phyloP scores from a whole-genome alignment of 2,888 invertebrate species.

The Thyatira batis region DNA sequence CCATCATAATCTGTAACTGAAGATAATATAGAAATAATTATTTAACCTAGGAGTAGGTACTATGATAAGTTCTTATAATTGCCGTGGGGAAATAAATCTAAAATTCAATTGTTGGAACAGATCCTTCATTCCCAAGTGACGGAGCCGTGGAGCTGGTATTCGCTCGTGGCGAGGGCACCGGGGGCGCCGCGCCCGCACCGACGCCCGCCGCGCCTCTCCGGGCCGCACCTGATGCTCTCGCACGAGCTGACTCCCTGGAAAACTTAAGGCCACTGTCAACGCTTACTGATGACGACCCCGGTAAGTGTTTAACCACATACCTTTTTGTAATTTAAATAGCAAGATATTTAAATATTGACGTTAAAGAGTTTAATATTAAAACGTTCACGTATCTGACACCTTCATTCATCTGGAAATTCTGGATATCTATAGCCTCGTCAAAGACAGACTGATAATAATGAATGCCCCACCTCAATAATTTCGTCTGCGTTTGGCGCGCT shows the following conservation, averaged over 20 bases:
- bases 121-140: slow-evolving; percentile 90
- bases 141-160: slow-evolving; percentile 93
- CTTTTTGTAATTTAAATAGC: too few relatives aligned
- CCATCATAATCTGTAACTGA: too few relatives aligned
- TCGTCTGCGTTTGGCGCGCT: too few relatives aligned
- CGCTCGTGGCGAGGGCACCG: slow-evolving; percentile 79
- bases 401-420: too few relatives aligned
- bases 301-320: slow-evolving; percentile 37
- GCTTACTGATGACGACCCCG: slow-evolving; percentile 72
- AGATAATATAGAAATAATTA: too few relatives aligned
- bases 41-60: too few relatives aligned
- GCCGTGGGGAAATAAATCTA: neutral
- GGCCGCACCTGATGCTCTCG: slow-evolving; percentile 87
- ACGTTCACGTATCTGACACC: too few relatives aligned
- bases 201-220: slow-evolving; percentile 87
- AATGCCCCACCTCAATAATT: too few relatives aligned
- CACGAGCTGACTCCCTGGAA: slow-evolving; percentile 90
- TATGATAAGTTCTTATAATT: neutral
- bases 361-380: too few relatives aligned
- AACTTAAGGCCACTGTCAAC: slow-evolving; percentile 74
- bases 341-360: too few relatives aligned
- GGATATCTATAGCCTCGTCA: too few relatives aligned
- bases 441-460: too few relatives aligned
- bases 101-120: slow-evolving; percentile 63
- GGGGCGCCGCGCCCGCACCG: slow-evolving; percentile 85